These are phyloP conservation scores for Apodemia duryi DNA, from an alignment of 2,888 invertebrate genomes.

Conservation along the genomic window DNA sequence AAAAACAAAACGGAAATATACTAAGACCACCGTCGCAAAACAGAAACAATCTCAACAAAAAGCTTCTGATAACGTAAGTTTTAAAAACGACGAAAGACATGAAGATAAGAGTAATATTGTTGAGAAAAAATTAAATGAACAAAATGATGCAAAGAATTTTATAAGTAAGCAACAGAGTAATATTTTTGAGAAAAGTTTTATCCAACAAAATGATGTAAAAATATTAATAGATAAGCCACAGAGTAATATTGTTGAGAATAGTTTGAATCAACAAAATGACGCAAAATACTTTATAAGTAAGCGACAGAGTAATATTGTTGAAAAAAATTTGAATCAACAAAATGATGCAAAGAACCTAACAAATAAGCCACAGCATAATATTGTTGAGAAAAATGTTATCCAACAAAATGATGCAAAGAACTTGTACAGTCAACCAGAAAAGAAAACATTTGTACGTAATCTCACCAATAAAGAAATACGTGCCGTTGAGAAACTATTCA, in stretches of 20 bases:
- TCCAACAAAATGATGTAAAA: not conserved
- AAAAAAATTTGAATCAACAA: too few species aligned
- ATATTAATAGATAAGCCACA: not conserved
- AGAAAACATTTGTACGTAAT: not conserved
- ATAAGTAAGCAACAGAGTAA: not conserved
- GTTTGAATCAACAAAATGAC: not conserved
- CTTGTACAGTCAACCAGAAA: too few species aligned
- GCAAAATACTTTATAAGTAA: not conserved
- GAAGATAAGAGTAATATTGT: not conserved
- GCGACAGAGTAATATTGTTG: not conserved
- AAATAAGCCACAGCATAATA: too few species aligned
- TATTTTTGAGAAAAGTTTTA: not conserved
- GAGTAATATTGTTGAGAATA: too few species aligned
- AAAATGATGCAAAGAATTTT: not conserved
- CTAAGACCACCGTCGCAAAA: too few species aligned
- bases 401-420: too few species aligned
- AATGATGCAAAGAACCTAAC: too few species aligned
- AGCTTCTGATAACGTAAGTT: not conserved
- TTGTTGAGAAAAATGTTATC: too few species aligned
- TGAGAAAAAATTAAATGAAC: not conserved
- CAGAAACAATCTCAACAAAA: not conserved
- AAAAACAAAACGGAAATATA: too few species aligned
- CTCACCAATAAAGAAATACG: not conserved
- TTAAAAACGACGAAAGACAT: not conserved
- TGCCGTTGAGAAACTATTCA: not conserved